These are phyloP conservation scores for Microcebus murinus DNA, from an alignment of 2,113 vertebrate genomes.

Conservation along the genomic window DNA sequence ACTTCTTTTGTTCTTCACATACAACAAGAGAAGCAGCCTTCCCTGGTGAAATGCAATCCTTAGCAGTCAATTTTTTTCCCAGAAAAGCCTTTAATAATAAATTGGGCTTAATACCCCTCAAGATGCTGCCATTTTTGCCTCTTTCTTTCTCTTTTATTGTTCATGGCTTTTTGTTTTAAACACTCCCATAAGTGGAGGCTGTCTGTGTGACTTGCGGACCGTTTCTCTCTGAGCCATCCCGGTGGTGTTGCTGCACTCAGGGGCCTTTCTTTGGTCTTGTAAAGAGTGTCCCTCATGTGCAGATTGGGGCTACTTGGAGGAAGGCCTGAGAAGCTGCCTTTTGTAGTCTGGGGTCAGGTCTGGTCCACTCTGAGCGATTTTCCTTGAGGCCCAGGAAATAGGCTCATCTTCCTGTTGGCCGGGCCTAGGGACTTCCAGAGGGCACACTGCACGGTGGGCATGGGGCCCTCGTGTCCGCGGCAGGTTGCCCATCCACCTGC, in stretches of 20 bases:
- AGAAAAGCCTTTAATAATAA: not conserved
- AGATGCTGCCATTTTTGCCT: conserved; percentile 67
- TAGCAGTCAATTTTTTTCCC: not conserved
- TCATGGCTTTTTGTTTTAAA: conserved; percentile 74
- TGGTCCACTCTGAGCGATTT: not conserved
- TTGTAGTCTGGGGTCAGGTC: not conserved
- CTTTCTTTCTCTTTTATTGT: conserved; percentile 75
- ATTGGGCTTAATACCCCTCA: conserved; percentile 56
- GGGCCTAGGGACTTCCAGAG: not conserved
- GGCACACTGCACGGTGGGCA: fast-evolving
- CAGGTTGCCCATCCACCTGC: not conserved
- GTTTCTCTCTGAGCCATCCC: not conserved
- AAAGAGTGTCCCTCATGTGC: not conserved
- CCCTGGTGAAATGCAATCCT: not conserved
- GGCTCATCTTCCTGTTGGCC: not conserved
- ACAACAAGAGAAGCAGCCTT: not conserved
- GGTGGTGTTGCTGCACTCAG: conserved; percentile 5
- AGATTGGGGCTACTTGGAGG: not conserved
- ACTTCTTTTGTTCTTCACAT: not conserved
- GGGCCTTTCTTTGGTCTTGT: not conserved
- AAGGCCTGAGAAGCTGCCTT: not conserved
- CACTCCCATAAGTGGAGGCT: conserved; percentile 75
- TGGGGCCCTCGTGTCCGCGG: not conserved
- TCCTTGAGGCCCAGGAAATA: not conserved
- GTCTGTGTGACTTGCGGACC: conserved; percentile 73